Percentiles rank a stretch among this genome's conserved stretches.
These are phyloP conservation scores for Cheilosia vernalis DNA, from an alignment of 2,888 invertebrate genomes.

Conservation along the genomic window DNA sequence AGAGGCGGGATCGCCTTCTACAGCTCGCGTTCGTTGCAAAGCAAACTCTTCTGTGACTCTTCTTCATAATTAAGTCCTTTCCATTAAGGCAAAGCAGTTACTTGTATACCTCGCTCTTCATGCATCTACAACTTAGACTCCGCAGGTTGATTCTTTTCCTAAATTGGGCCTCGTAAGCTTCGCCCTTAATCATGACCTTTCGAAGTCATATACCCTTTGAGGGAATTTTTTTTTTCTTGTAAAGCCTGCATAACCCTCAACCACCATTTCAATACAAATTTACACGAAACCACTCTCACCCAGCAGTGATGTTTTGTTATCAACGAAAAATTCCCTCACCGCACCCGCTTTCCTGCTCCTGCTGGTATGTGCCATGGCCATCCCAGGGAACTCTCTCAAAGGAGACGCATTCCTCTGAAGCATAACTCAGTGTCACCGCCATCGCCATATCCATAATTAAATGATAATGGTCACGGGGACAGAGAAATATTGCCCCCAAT, in stretches of 20 bases:
- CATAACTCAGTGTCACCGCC: slow-evolving; percentile 63
- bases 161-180: too few species aligned
- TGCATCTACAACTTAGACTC: too few species aligned
- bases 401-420: slow-evolving; percentile 34
- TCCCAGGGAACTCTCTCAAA: neutral
- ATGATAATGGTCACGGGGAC: slow-evolving; percentile 62
- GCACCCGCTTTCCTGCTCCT: slow-evolving; percentile 9
- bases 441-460: slow-evolving; percentile 62
- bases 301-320: neutral
- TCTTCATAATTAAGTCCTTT: too few species aligned
- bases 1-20: too few species aligned
- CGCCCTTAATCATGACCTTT: too few species aligned
- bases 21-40: too few species aligned
- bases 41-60: too few species aligned
- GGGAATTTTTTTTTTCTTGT: neutral
- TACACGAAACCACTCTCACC: slow-evolving; percentile 9
- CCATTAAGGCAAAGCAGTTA: too few species aligned
- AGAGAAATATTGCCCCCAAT: slow-evolving; percentile 60
- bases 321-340: slow-evolving; percentile 14
- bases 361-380: neutral
- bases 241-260: neutral
- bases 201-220: neutral
- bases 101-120: too few species aligned
- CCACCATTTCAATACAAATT: neutral
- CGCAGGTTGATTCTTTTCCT: too few species aligned